Conservation (phyloP, 1,140 invertebrate species). For the Pseudomyrmex flavicornis region DNA sequence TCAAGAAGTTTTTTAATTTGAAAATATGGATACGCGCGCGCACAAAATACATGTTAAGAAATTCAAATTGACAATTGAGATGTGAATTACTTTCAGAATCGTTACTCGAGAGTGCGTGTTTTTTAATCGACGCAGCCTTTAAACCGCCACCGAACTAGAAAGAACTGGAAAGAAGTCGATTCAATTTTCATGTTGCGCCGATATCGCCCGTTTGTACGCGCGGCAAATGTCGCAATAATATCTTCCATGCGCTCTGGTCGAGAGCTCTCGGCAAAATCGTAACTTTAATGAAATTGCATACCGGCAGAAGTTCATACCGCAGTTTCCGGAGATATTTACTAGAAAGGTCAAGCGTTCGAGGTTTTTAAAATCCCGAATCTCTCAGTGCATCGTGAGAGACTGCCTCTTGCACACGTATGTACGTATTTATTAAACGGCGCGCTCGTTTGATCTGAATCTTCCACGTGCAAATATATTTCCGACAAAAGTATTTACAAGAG, state of each 20-base stretch:
- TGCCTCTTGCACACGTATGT: not conserved
- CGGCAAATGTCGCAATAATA: slow-evolving; percentile 44
- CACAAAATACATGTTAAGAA: not conserved
- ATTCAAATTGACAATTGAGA: not conserved
- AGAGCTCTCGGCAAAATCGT: slow-evolving; percentile 28
- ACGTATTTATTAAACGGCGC: not conserved
- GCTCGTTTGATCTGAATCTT: slow-evolving; percentile 16
- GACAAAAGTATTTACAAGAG: not conserved
- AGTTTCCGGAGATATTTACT: slow-evolving; percentile 27
- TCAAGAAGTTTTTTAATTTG: not conserved
- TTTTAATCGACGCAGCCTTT: not conserved
- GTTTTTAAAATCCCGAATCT: slow-evolving; percentile 15
- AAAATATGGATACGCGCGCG: not conserved
- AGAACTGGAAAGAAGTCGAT: not conserved
- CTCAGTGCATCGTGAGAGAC: not conserved
- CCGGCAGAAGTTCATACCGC: not conserved
- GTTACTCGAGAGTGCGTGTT: not conserved
- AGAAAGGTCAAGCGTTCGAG: not conserved
- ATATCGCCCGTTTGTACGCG: slow-evolving; percentile 14
- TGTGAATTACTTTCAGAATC: not conserved
- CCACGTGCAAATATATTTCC: not conserved
- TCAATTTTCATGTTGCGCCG: not conserved
- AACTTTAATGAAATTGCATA: slow-evolving; percentile 45
- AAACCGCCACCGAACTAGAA: too few species aligned
- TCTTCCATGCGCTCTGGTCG: not conserved